Conservation (phyloP, 92 coral and sea anemone species). For the Porites divaricata region DNA sequence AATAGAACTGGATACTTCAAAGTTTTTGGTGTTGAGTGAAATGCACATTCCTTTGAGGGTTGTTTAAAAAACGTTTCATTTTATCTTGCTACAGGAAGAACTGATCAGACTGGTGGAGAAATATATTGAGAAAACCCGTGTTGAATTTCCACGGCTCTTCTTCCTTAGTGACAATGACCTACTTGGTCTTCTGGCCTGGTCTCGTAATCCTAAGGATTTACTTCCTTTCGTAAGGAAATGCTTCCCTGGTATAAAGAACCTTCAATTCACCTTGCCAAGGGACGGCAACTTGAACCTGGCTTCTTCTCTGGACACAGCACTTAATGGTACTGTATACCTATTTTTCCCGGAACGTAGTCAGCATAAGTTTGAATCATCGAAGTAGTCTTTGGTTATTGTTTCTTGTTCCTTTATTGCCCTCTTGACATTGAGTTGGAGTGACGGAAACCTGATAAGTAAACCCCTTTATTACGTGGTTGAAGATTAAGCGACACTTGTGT, state of each 20-base stretch:
- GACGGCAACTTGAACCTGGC: slow-evolving; percentile 70
- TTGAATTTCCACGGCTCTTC: slow-evolving; percentile 81
- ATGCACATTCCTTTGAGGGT: background rate
- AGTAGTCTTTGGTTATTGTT: background rate
- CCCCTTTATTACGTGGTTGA: too few relatives aligned
- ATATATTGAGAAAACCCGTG: slow-evolving; percentile 81
- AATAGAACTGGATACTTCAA: background rate
- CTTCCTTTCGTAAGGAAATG: slow-evolving; percentile 90
- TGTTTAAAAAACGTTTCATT: background rate
- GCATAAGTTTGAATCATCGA: background rate
- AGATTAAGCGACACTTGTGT: too few relatives aligned
- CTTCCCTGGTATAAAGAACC: slow-evolving; percentile 88
- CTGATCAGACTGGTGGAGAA: slow-evolving; percentile 69
- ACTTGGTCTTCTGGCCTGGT: slow-evolving; percentile 87
- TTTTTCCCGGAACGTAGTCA: background rate
- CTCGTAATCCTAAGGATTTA: slow-evolving; percentile 92
- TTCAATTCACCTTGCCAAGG: slow-evolving; percentile 84
- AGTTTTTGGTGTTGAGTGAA: background rate
- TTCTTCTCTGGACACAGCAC: slow-evolving; percentile 89
- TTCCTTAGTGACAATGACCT: slow-evolving; percentile 89
- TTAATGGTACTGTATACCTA: slow-evolving; percentile 65
- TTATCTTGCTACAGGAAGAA: slow-evolving; percentile 74
- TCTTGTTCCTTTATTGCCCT: background rate
- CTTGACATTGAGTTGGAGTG: background rate
- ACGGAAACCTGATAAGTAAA: too few relatives aligned